Base-by-base conservation (phyloP, 2,113 vertebrate species). In the Hemibagrus wyckioides region DNA sequence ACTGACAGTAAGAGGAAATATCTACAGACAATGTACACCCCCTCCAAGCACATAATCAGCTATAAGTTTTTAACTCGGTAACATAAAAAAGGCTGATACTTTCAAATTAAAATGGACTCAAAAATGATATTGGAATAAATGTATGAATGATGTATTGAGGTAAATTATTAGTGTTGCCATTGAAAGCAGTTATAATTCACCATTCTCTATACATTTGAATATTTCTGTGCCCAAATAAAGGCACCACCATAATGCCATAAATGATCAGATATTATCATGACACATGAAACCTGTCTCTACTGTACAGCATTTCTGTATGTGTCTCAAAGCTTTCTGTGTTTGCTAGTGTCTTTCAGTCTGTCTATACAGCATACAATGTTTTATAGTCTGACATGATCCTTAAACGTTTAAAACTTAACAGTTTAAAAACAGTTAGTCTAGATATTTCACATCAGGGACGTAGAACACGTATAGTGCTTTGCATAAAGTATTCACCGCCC, bases 1-100 rank as follows among this genome's bases (percentile, higher is more conserved):
- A 98, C 98, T 67, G 98, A 99, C 94, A 99, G 98, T 99, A 96
- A 99, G 98, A 93, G 80, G 90, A 73, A 79, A 77, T 52, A 61
- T 75, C 63, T 65, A 73, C 44, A 73, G 36, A 44, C 71, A 9
- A 14, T 86, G 28, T 83, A 61, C 23, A 67, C 52, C 30, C 41
- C 52, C n/a, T n/a, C 81, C 41, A 11, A 81, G 33, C 79, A 7
- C 33, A 81, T 28, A 23, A 80, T 13, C 79, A 39, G 8, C 56
- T 61, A 59, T 52, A 48, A 85, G 23, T 15, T n/a, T 81, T 81
- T 39, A 81, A 9, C 5, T 25, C 33, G 3, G 21, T 41, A 39
- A 36, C 19, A 39, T 59, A 59, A 28, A 81, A 79, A 81, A 19
- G 6, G 75, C 30, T 59, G 48, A 85, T 81, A 28, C 2, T 28